A percentile compares a stretch with the other conserved stretches of the same genome.
phyloP scores from a whole-genome alignment of 2,797 vertebrate species.

The Anabas testudineus region DNA sequence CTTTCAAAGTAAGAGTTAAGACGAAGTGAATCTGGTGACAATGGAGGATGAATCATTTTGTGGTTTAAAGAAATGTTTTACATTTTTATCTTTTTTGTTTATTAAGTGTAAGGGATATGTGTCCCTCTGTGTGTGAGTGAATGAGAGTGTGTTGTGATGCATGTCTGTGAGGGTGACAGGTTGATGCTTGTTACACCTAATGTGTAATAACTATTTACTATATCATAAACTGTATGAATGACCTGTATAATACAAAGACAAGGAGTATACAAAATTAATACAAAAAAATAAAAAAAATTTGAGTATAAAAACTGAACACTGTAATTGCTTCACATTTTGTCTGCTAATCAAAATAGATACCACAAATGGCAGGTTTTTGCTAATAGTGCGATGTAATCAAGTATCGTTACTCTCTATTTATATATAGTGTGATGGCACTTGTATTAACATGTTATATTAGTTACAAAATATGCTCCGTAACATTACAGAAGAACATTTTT shows the following conservation, averaged over 20 bases:
- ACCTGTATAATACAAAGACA: constrained; percentile 84
- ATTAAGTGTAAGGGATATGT: constrained; percentile 63
- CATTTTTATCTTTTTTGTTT: constrained; percentile 75
- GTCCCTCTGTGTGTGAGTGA: constrained; percentile 21
- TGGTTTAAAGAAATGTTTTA: constrained; percentile 72
- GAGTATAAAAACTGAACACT: constrained; percentile 62
- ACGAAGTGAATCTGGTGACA: constrained; percentile 59
- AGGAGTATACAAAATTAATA: constrained; percentile 84
- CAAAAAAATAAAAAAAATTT: constrained; percentile 75
- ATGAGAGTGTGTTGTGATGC: constrained; percentile 57
- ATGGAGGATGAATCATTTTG: constrained; percentile 56
- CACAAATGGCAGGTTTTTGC: not conserved
- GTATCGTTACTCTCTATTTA: not conserved
- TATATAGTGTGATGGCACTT: too few species aligned
- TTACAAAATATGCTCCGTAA: too few species aligned
- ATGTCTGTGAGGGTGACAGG: constrained; percentile 72
- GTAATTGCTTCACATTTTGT: constrained; percentile 13
- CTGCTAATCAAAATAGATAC: not conserved
- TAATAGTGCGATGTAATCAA: too few species aligned
- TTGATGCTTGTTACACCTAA: constrained; percentile 69
- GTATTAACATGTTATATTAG: too few species aligned
- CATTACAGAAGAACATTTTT: too few species aligned
- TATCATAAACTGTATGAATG: constrained; percentile 85
- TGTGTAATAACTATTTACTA: constrained; percentile 84
- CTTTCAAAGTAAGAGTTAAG: constrained; percentile 59